A percentile compares a stretch with the other conserved stretches of the same genome.
phyloP scores from a whole-genome alignment of 2,113 vertebrate genomes.

The Xiphorhynchus elegans region DNA sequence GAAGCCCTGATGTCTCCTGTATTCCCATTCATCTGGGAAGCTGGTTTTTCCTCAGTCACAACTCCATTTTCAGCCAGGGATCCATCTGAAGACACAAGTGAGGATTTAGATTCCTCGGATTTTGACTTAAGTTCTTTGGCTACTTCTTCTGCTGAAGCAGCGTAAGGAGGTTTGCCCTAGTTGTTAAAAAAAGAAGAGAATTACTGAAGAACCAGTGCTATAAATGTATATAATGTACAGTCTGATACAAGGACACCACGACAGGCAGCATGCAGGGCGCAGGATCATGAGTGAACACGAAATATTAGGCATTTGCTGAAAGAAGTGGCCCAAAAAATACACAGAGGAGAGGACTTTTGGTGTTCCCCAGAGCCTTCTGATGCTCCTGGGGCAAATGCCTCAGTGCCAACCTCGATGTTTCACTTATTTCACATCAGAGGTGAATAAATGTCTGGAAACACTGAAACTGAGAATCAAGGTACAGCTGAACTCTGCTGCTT shows the following conservation, averaged over 20 bases:
- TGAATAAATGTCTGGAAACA: not conserved
- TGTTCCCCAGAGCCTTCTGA: not conserved
- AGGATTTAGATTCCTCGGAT: conserved; percentile 82
- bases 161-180: conserved; percentile 87
- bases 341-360: not conserved
- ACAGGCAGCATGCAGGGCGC: conserved; percentile 24
- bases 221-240: not conserved
- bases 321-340: not conserved
- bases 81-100: conserved; percentile 79
- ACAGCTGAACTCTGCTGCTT: conserved; percentile 11
- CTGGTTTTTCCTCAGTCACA: conserved; percentile 81
- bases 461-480: not conserved
- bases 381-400: not conserved
- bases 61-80: conserved; percentile 87
- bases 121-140: conserved; percentile 88
- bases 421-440: not conserved
- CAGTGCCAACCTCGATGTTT: not conserved
- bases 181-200: conserved; percentile 56
- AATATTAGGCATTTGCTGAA: not conserved
- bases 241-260: not conserved
- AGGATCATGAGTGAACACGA: not conserved
- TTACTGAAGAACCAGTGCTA: conserved; percentile 28
- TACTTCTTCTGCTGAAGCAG: conserved; percentile 85
- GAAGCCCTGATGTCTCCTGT: conserved; percentile 81
- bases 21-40: conserved; percentile 86